Base-by-base conservation (phyloP, 53 echinoderm and acorn worm genomes). In the Echinarachnius parma region DNA sequence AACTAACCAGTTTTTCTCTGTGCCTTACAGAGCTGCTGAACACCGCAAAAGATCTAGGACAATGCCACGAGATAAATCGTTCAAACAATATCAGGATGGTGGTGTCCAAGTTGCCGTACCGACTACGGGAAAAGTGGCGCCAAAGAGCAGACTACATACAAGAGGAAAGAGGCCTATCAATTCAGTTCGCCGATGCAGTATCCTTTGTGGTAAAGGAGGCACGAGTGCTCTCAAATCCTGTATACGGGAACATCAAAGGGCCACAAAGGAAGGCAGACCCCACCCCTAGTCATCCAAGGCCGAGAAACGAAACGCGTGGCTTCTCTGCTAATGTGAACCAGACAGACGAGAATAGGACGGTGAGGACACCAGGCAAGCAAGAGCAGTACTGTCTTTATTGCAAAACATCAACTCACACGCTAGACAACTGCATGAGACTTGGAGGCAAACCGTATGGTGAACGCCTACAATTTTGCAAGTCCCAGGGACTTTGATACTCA, bases 401-500 rank as follows among this genome's bases (percentile, higher is more conserved):
- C 29, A 60, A 48, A 2, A 27, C 7, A 14, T 46, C 57, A 2
- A 42, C 45, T 15, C 84, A 88, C 48, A 0, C 34, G 11, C 31
- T 84, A 45, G 33, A 50, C 24, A 65, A 58, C 49, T 83, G 89
- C 55, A 35, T 65, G 50, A 61, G 21, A 29, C 28, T 88, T 1
- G 53, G 14, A 16, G 33, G 34, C 15, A 80, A 76, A 39, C n/a
- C 83, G 61, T 47, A 66, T 31, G 62, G 46, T 26, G 78, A 66
- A 18, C 46, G 47, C 4, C 0, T 65, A 15, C 7, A 26, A 1
- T 65, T 65, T 44, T 65, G 65, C 9, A 25, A 50, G 28, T 34
- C 61, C 19, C 58, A 66, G 46, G 79, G 83, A 54, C 57, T 87
- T 14, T 87, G 83, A 53, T 87, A 67, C 61, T 71, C 61, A 21